A percentile compares a stretch with the other conserved stretches of the same genome.
phyloP scores from a whole-genome alignment of 2,888 invertebrate species.

The Alcis repandata region DNA sequence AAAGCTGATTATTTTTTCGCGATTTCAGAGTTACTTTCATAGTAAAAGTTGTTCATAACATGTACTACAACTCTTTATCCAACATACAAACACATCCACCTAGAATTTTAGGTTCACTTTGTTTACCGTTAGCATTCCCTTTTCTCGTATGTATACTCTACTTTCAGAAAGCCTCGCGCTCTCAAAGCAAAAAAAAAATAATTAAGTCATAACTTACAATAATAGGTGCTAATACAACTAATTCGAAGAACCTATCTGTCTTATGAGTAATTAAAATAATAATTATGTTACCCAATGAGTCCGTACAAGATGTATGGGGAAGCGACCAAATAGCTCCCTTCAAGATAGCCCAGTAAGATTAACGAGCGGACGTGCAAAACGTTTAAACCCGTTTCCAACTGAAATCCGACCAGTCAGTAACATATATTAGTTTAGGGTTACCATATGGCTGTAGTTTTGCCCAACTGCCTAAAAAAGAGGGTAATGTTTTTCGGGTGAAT shows the following conservation, averaged over 20 bases:
- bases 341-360: constrained; percentile 84
- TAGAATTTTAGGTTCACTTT: too few species aligned
- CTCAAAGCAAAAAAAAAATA: too few species aligned
- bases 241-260: not conserved
- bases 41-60: too few species aligned
- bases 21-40: too few species aligned
- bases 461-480: not conserved
- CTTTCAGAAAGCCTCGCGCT: too few species aligned
- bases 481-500: not conserved
- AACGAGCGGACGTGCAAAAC: constrained; percentile 86
- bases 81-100: too few species aligned
- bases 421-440: constrained; percentile 71
- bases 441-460: not conserved
- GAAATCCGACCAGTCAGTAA: constrained; percentile 86
- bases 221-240: not conserved
- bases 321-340: constrained; percentile 64
- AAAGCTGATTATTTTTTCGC: too few species aligned
- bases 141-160: too few species aligned
- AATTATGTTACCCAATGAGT: constrained; percentile 21
- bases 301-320: constrained; percentile 50
- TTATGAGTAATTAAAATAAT: constrained; percentile 18
- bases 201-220: too few species aligned
- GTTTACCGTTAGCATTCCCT: too few species aligned
- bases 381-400: constrained; percentile 85
- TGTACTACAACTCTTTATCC: too few species aligned